phyloP scores from a whole-genome alignment of 2,113 vertebrate genomes.

The Pantherophis guttatus region DNA sequence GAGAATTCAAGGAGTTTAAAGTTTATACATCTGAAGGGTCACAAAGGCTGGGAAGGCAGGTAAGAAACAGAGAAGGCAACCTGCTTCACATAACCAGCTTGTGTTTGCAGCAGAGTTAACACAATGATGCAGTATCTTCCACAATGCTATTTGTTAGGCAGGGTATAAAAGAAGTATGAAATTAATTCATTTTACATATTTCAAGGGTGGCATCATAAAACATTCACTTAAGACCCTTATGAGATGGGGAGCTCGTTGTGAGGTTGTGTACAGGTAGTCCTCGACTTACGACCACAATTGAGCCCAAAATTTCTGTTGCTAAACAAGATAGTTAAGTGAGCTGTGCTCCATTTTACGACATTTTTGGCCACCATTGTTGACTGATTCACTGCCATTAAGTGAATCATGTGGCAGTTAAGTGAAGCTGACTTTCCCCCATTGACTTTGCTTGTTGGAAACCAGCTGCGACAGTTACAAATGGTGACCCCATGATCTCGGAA shows the following conservation, averaged over 20 bases:
- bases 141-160: neutral
- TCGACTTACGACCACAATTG: neutral
- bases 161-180: neutral
- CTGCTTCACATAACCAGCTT: neutral
- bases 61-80: neutral
- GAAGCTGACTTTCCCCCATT: neutral
- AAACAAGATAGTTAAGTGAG: neutral
- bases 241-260: neutral
- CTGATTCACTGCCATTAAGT: neutral
- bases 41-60: neutral
- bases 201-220: neutral
- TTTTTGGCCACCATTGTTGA: neutral
- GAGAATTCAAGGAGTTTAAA: neutral
- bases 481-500: too few relatives aligned
- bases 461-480: too few relatives aligned
- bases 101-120: neutral
- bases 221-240: neutral
- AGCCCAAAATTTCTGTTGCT: neutral
- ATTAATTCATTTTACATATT: neutral
- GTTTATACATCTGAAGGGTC: neutral
- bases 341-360: neutral
- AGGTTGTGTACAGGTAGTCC: neutral
- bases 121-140: neutral
- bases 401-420: too few relatives aligned
- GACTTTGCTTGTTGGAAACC: too few relatives aligned